A percentile compares a stretch with the other conserved stretches of the same genome.
These are phyloP conservation scores for Drosophila bocqueti DNA, from an alignment of 1,140 invertebrate species.

Conservation along the genomic window DNA sequence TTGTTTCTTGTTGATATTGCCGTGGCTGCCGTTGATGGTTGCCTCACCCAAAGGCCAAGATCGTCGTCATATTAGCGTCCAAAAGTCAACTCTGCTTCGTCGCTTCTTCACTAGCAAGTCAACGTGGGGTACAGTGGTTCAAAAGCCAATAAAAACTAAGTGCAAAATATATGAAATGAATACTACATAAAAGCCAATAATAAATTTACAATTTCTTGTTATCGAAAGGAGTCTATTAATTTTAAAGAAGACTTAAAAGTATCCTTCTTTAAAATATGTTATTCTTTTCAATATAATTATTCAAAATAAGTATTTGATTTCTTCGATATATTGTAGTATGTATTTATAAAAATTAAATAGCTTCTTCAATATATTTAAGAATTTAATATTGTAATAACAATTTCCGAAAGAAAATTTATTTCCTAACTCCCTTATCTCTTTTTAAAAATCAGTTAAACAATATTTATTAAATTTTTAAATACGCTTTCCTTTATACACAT, in stretches of 20 bases:
- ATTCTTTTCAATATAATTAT: not conserved
- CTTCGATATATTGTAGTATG: too few species aligned
- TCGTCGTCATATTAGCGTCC: conserved; percentile 81
- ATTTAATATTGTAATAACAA: not conserved
- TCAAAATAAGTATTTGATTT: not conserved
- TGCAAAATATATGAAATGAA: not conserved
- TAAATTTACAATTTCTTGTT: not conserved
- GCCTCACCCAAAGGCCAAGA: conserved; percentile 78
- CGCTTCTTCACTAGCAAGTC: conserved; percentile 55
- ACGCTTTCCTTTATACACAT: too few species aligned
- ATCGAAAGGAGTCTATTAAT: too few species aligned
- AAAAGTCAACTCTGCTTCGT: conserved; percentile 71
- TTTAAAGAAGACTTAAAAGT: not conserved
- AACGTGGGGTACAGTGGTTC: conserved; percentile 19
- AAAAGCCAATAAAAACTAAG: not conserved
- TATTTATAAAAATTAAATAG: not conserved
- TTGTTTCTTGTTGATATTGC: conserved; percentile 28
- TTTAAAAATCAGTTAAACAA: too few species aligned
- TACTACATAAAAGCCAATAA: not conserved
- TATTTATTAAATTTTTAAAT: too few species aligned
- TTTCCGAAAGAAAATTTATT: not conserved
- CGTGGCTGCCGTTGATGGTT: conserved; percentile 39
- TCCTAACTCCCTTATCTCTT: not conserved
- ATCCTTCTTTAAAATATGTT: not conserved
- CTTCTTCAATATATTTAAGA: not conserved